Percentiles rank a stretch among this genome's conserved stretches.
Conservation (phyloP, 2,888 invertebrate species). For the Acanthosoma haemorrhoidale region DNA sequence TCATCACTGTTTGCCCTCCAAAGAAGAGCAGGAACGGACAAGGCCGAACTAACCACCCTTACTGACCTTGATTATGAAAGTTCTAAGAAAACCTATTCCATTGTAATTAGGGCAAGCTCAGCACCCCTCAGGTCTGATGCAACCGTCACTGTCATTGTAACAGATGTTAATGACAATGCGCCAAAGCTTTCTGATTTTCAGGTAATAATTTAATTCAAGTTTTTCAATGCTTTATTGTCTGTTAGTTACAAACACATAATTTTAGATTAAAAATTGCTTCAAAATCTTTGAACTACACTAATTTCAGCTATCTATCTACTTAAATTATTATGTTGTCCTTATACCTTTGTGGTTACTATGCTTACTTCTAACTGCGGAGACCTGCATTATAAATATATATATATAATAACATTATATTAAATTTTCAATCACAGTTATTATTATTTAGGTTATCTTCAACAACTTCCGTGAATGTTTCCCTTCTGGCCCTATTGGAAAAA, state of each 20-base stretch:
- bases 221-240: background rate
- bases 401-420: background rate
- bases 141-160: conserved; percentile 79
- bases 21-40: conserved; percentile 72
- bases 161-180: conserved; percentile 92
- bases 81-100: conserved; percentile 80
- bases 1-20: conserved; percentile 78
- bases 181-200: conserved; percentile 84
- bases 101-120: conserved; percentile 84
- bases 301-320: background rate
- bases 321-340: too few relatives aligned
- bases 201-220: conserved; percentile 35
- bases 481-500: conserved; percentile 79
- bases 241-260: background rate
- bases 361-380: too few relatives aligned
- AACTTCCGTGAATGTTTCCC: conserved; percentile 93
- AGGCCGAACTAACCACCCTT: conserved; percentile 81
- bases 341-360: too few relatives aligned
- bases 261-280: too few relatives aligned
- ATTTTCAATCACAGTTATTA: background rate
- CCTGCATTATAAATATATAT: background rate
- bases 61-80: conserved; percentile 94
- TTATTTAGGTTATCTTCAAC: conserved; percentile 82
- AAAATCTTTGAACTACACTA: background rate
- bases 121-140: conserved; percentile 85